These are phyloP conservation scores for Orchesella cincta DNA, from an alignment of 1,140 invertebrate species.

Conservation along the genomic window DNA sequence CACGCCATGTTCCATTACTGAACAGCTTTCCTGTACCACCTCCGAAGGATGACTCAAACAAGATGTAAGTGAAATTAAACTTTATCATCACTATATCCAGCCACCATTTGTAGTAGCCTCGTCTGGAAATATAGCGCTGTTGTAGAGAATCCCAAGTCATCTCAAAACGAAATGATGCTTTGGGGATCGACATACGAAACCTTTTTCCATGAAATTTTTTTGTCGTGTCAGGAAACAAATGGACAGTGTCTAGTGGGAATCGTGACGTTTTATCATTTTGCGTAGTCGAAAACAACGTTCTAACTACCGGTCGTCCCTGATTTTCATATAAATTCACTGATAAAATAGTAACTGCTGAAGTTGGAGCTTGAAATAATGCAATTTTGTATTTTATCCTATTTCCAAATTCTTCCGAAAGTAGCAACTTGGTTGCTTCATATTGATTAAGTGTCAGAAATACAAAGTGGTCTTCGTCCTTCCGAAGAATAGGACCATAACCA, in stretches of 20 bases:
- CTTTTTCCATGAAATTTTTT: background rate
- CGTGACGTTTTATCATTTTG: background rate
- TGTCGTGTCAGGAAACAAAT: background rate
- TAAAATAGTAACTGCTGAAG: too few relatives aligned
- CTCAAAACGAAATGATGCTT: background rate
- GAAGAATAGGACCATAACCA: background rate
- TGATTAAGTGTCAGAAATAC: background rate
- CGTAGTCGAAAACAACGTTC: background rate
- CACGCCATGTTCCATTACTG: constrained; percentile 2
- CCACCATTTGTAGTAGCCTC: background rate
- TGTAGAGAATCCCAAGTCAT: background rate
- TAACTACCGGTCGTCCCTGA: background rate
- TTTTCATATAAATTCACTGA: background rate
- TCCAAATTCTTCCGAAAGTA: background rate
- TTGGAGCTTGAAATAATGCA: background rate
- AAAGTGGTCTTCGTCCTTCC: constrained; percentile 4
- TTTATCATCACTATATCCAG: background rate
- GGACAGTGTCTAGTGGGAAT: background rate
- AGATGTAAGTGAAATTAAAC: background rate
- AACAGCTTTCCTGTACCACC: background rate
- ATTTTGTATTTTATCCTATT: constrained; percentile 8
- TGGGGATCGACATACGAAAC: background rate
- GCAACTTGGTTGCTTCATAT: background rate
- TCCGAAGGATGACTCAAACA: background rate
- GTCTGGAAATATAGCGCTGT: background rate